These are phyloP conservation scores for Hydrocynus forskahlii DNA, from an alignment of 2,797 vertebrate species.

Conservation along the genomic window DNA sequence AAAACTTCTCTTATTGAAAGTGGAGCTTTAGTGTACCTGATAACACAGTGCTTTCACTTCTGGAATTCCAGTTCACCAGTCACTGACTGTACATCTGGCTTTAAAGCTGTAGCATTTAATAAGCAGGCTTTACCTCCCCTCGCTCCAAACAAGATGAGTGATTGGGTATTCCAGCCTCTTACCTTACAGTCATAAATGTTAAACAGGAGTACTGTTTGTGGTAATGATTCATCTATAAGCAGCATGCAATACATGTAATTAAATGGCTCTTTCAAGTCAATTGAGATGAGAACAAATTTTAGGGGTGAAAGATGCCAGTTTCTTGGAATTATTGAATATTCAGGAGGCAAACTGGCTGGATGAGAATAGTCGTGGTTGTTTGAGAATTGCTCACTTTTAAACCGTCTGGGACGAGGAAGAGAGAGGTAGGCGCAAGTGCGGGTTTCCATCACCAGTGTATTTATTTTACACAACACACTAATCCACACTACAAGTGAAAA, in stretches of 20 bases:
- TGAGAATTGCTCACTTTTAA: conserved; percentile 59
- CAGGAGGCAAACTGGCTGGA: conserved; percentile 58
- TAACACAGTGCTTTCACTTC: background rate
- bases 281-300: conserved; percentile 63
- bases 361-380: conserved; percentile 61
- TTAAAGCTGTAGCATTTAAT: conserved; percentile 17
- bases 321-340: conserved; percentile 61
- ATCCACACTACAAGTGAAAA: too few species aligned
- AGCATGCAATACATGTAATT: conserved; percentile 57
- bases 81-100: conserved; percentile 19
- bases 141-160: conserved; percentile 22
- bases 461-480: too few species aligned
- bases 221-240: conserved; percentile 63
- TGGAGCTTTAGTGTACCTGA: background rate
- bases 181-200: conserved; percentile 49
- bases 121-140: conserved; percentile 10
- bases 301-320: conserved; percentile 62
- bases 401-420: too few species aligned
- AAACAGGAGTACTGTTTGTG: conserved; percentile 54
- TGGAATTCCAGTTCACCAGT: background rate
- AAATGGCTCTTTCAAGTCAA: conserved; percentile 58
- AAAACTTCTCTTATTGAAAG: background rate
- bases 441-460: too few species aligned
- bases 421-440: too few species aligned
- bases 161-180: conserved; percentile 50